phyloP scores from a whole-genome alignment of 2,113 vertebrate species.

The Callopanchax toddi region DNA sequence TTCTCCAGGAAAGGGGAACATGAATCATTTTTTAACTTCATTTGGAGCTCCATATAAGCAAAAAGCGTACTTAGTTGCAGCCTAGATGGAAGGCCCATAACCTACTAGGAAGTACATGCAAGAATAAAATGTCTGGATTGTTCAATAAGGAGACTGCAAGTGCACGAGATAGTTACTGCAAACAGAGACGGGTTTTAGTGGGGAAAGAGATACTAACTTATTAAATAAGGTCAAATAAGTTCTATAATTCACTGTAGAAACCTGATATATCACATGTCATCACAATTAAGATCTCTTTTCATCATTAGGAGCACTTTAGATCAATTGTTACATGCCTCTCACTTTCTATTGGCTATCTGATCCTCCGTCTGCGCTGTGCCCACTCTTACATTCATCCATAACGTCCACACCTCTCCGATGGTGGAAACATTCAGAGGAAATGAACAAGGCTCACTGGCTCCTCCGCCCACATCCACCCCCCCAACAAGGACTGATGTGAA shows the following conservation, averaged over 20 bases:
- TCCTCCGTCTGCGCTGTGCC: slow-evolving; percentile 17
- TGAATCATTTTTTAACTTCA: slow-evolving; percentile 80
- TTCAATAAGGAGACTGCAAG: slow-evolving; percentile 45
- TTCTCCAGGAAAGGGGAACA: slow-evolving; percentile 70
- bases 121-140: slow-evolving; percentile 60
- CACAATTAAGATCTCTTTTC: slow-evolving; percentile 72
- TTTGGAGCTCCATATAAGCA: slow-evolving; percentile 71
- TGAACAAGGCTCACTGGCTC: slow-evolving; percentile 27
- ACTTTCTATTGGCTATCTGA: slow-evolving; percentile 43
- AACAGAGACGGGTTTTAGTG: slow-evolving; percentile 8
- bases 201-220: slow-evolving; percentile 29
- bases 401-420: slow-evolving; percentile 48
- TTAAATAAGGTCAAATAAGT: slow-evolving; percentile 62
- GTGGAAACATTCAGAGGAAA: slow-evolving; percentile 40
- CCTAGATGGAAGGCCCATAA: slow-evolving; percentile 39
- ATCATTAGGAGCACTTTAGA: slow-evolving; percentile 61
- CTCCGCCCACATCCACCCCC: slow-evolving; percentile 21
- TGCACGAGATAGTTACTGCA: slow-evolving; percentile 10
- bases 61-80: slow-evolving; percentile 59
- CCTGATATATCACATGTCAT: slow-evolving; percentile 59
- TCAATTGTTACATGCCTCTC: slow-evolving; percentile 55
- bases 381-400: slow-evolving; percentile 42
- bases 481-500: slow-evolving; percentile 66
- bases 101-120: slow-evolving; percentile 36
- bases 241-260: slow-evolving; percentile 54